A percentile compares a stretch with the other conserved stretches of the same genome.
These are phyloP conservation scores for Anarsia innoxiella DNA, from an alignment of 2,888 invertebrate genomes.

Conservation along the genomic window DNA sequence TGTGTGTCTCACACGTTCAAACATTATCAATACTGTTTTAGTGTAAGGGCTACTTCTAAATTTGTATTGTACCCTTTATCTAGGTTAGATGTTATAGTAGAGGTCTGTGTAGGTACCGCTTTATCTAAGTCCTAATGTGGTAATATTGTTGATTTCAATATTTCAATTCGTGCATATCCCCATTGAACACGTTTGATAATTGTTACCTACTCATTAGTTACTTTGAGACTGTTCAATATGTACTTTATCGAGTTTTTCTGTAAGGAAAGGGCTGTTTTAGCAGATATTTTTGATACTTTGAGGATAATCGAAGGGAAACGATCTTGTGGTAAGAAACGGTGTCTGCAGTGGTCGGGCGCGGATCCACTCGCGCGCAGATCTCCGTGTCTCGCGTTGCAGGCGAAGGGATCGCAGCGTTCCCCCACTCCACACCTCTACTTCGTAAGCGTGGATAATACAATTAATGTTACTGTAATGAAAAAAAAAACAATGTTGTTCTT, in stretches of 20 bases:
- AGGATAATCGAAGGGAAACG: conserved; percentile 71
- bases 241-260: conserved; percentile 69
- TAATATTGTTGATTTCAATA: conserved; percentile 59
- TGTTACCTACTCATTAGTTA: conserved; percentile 74
- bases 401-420: conserved; percentile 23
- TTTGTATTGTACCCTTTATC: conserved; percentile 45
- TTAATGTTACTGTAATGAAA: conserved; percentile 70
- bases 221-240: conserved; percentile 73
- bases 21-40: conserved; percentile 43
- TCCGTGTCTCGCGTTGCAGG: conserved; percentile 9
- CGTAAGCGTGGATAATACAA: conserved; percentile 56
- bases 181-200: conserved; percentile 62
- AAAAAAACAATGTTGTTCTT: conserved; percentile 70
- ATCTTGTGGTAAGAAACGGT: conserved; percentile 21
- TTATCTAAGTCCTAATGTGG: conserved; percentile 52
- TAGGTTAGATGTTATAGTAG: conserved; percentile 65
- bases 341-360: background rate
- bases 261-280: conserved; percentile 73
- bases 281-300: conserved; percentile 75
- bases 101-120: conserved; percentile 54
- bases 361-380: too few relatives aligned
- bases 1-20: conserved; percentile 40
- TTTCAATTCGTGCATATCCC: conserved; percentile 69
- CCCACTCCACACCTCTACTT: conserved; percentile 47
- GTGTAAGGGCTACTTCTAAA: conserved; percentile 43